Evolutionary conservation across 1,140 invertebrate genomes (phyloP).

Genomic region (Zophobas atratus): DNA sequence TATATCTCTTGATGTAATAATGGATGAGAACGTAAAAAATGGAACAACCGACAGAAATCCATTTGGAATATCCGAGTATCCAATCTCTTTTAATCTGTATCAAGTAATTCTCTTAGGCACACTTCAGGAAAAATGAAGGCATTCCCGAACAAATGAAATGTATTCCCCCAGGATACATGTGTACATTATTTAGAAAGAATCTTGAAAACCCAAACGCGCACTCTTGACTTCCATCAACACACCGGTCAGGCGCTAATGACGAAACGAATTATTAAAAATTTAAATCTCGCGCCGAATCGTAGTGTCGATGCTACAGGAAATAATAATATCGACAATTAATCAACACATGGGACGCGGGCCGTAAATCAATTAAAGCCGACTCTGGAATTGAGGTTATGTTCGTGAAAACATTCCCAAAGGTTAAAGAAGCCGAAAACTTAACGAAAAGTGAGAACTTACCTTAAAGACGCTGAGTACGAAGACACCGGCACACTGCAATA

Average conservation of each 20-base stretch:
- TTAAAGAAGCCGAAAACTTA: not conserved
- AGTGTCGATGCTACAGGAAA: not conserved
- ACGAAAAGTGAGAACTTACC: not conserved
- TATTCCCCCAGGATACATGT: slow-evolving; percentile 61
- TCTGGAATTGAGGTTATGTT: not conserved
- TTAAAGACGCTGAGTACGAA: not conserved
- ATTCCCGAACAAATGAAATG: slow-evolving; percentile 67
- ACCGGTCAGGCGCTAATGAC: not conserved
- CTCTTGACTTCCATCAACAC: not conserved
- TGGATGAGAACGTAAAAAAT: slow-evolving; percentile 26
- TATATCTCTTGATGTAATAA: slow-evolving; percentile 1
- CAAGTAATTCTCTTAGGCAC: slow-evolving; percentile 64
- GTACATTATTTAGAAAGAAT: slow-evolving; percentile 63
- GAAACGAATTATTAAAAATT: not conserved
- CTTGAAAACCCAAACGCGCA: slow-evolving; percentile 6
- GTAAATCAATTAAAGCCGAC: not conserved
- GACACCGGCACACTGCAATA: not conserved
- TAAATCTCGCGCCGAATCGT: not conserved
- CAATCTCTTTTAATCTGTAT: slow-evolving; percentile 67
- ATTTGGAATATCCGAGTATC: slow-evolving; percentile 65
- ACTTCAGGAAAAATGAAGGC: slow-evolving; percentile 65
- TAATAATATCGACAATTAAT: no score
- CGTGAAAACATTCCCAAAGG: not conserved
- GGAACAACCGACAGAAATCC: slow-evolving; percentile 50
- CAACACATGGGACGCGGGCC: not conserved